Evolutionary conservation across 2,888 invertebrate species (phyloP).

Genomic region (Apamea monoglypha): DNA sequence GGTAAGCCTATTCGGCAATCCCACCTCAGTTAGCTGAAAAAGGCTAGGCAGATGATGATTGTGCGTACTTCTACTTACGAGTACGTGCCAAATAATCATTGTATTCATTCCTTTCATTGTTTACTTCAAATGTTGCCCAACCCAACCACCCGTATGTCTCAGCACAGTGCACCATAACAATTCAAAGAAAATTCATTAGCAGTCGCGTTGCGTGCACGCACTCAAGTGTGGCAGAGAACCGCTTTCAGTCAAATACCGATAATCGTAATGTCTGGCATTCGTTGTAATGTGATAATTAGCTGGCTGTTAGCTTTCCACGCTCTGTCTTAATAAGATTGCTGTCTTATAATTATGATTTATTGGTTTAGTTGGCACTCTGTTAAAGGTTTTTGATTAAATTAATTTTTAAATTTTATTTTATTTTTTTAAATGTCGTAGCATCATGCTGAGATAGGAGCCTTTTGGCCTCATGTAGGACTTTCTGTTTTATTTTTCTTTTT

Average conservation of each 20-base stretch:
- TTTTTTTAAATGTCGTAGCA: too few relatives aligned
- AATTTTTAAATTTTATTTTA: too few relatives aligned
- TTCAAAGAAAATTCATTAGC: constrained; percentile 59
- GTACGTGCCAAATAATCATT: background rate
- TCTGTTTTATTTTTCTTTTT: too few relatives aligned
- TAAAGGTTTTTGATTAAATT: background rate
- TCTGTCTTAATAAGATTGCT: constrained; percentile 18
- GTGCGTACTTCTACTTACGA: background rate
- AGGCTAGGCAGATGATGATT: too few relatives aligned
- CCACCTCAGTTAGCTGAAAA: too few relatives aligned
- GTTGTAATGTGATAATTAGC: constrained; percentile 49
- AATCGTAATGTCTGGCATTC: constrained; percentile 29
- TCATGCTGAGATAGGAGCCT: too few relatives aligned
- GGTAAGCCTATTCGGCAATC: too few relatives aligned
- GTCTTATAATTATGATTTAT: background rate
- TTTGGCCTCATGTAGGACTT: too few relatives aligned
- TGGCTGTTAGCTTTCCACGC: constrained; percentile 24
- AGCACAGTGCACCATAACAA: constrained; percentile 28
- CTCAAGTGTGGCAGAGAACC: constrained; percentile 38
- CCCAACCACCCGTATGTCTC: background rate
- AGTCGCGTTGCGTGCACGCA: constrained; percentile 42
- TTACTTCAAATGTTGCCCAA: background rate
- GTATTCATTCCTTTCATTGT: background rate
- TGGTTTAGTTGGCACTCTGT: background rate
- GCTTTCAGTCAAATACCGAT: constrained; percentile 67